A percentile compares a stretch with the other conserved stretches of the same genome.
phyloP scores from a whole-genome alignment of 35 echinoderm and acorn worm species.

The Heliocidaris tuberculata region DNA sequence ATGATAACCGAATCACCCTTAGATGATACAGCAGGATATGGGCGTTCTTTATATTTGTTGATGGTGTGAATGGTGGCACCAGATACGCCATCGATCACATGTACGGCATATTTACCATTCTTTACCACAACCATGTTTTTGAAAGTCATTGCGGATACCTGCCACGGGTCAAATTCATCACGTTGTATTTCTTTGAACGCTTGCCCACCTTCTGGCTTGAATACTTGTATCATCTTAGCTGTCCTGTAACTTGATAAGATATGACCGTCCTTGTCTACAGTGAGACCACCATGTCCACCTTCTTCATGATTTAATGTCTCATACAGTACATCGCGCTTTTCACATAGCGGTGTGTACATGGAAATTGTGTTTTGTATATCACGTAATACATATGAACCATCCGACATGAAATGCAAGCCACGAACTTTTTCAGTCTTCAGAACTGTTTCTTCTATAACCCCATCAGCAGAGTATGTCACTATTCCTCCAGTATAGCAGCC shows the following conservation, averaged over 20 bases:
- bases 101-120: neutral
- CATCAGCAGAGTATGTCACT: neutral
- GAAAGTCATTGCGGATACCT: neutral
- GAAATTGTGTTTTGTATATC: neutral
- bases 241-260: neutral
- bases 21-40: neutral
- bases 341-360: conserved; percentile 5
- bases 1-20: neutral
- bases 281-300: neutral
- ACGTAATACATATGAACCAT: conserved; percentile 22
- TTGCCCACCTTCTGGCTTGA: neutral
- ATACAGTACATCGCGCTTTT: neutral
- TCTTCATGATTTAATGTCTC: neutral
- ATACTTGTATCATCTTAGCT: neutral
- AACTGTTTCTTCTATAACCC: neutral
- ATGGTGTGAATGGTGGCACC: neutral
- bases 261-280: neutral
- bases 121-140: neutral
- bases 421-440: neutral
- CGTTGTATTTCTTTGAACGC: neutral
- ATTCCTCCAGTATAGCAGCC: conserved; percentile 7
- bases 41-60: neutral
- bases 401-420: neutral
- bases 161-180: neutral
- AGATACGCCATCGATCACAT: neutral